Conservation (phyloP, 2,113 vertebrate genomes). For the Ageneiosus marmoratus region DNA sequence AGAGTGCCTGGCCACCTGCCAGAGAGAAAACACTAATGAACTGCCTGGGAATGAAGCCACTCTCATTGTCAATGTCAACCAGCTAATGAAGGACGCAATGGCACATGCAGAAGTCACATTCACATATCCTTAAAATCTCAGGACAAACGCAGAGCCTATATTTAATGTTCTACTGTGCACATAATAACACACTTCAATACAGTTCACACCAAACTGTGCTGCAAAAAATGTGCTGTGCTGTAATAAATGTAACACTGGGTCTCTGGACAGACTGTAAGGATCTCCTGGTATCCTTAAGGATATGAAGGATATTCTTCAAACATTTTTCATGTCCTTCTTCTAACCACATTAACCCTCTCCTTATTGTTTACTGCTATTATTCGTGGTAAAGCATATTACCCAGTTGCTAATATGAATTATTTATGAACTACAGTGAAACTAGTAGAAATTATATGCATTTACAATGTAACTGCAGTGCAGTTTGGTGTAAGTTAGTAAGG, state of each 20-base stretch:
- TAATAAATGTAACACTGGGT: neutral
- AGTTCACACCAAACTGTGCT: neutral
- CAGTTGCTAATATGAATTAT: slow-evolving; percentile 6
- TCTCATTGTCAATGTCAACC: slow-evolving; percentile 52
- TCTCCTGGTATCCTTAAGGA: neutral
- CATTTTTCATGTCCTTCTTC: neutral
- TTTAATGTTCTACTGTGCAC: slow-evolving; percentile 10
- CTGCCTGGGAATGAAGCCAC: slow-evolving; percentile 51
- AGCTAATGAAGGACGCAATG: slow-evolving; percentile 49
- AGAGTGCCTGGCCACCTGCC: slow-evolving; percentile 51
- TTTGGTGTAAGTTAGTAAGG: neutral
- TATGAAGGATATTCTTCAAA: no score
- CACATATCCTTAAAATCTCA: slow-evolving; percentile 26
- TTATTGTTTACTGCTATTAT: neutral
- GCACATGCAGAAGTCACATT: slow-evolving; percentile 34
- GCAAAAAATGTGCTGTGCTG: neutral
- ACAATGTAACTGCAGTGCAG: neutral
- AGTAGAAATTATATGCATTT: neutral
- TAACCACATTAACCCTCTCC: neutral
- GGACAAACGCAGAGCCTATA: neutral
- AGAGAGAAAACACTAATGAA: slow-evolving; percentile 56
- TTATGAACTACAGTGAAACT: slow-evolving; percentile 3
- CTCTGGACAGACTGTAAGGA: neutral
- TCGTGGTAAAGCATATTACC: neutral
- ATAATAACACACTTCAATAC: slow-evolving; percentile 3